These are phyloP conservation scores for Alexandromys fortis DNA, from an alignment of 2,113 vertebrate species.

Conservation along the genomic window DNA sequence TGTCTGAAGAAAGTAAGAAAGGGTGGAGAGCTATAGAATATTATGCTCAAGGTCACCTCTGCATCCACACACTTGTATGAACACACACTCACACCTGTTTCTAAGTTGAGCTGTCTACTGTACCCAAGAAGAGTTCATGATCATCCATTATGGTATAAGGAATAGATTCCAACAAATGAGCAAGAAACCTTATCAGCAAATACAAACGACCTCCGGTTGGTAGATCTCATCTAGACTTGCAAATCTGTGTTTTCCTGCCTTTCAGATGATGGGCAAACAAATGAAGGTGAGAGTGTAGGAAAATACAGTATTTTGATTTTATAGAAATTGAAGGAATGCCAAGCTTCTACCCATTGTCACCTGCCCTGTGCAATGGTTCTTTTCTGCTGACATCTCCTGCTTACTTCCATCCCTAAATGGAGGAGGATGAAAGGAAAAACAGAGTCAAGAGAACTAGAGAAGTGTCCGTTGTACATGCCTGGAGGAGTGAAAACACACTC, in stretches of 20 bases:
- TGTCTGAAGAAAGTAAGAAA: not conserved
- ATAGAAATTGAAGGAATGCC: not conserved
- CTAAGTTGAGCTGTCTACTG: not conserved
- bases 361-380: not conserved
- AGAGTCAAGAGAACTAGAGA: conserved; percentile 32
- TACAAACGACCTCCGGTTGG: not conserved
- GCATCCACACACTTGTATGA: not conserved
- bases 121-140: not conserved
- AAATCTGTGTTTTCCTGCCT: not conserved
- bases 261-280: conserved; percentile 18
- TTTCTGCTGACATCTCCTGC: conserved; percentile 1
- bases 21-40: not conserved
- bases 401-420: not conserved
- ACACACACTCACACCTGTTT: not conserved
- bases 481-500: not conserved
- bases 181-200: conserved; percentile 19
- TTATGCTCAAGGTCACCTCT: not conserved
- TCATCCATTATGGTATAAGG: conserved; percentile 24
- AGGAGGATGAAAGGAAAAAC: conserved; percentile 41
- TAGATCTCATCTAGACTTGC: not conserved
- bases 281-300: not conserved
- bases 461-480: not conserved
- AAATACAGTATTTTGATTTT: conserved; percentile 36
- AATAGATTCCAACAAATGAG: not conserved
- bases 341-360: not conserved